Evolutionary conservation across 2,797 vertebrate species (phyloP).

Genomic region (Scyliorhinus canicula): DNA sequence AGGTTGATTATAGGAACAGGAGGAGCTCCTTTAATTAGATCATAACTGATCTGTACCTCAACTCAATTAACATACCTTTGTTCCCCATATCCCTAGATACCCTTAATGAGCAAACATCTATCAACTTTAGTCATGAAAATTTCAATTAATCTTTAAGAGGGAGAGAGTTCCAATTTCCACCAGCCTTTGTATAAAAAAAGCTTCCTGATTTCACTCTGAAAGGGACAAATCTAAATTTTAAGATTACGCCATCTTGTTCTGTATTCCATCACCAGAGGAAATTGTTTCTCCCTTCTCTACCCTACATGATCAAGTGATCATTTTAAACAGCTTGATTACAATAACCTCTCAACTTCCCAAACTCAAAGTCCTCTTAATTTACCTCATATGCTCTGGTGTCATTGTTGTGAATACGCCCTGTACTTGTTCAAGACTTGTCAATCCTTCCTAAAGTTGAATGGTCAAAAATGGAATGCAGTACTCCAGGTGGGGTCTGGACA

Average conservation of each 20-base stretch:
- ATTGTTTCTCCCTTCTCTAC: neutral
- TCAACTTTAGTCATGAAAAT: neutral
- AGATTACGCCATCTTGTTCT: neutral
- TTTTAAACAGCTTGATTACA: neutral
- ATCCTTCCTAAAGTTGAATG: neutral
- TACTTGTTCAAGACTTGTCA: neutral
- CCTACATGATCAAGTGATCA: neutral
- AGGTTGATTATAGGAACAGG: neutral
- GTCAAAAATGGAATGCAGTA: neutral
- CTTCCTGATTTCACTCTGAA: neutral
- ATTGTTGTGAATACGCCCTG: neutral
- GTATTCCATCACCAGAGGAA: neutral
- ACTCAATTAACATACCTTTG: neutral
- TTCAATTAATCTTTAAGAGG: neutral
- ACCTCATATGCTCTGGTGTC: neutral
- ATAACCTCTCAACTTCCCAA: neutral
- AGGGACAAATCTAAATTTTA: neutral
- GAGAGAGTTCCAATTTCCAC: neutral
- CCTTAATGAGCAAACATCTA: neutral
- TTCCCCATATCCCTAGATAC: neutral
- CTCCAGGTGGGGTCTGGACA: neutral
- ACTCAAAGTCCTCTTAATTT: neutral
- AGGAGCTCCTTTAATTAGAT: neutral
- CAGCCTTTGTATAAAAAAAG: neutral
- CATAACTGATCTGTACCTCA: neutral